Percentiles rank a stretch among this genome's conserved stretches.
Conservation (phyloP, 1,140 invertebrate genomes). For the Orius laevigatus region DNA sequence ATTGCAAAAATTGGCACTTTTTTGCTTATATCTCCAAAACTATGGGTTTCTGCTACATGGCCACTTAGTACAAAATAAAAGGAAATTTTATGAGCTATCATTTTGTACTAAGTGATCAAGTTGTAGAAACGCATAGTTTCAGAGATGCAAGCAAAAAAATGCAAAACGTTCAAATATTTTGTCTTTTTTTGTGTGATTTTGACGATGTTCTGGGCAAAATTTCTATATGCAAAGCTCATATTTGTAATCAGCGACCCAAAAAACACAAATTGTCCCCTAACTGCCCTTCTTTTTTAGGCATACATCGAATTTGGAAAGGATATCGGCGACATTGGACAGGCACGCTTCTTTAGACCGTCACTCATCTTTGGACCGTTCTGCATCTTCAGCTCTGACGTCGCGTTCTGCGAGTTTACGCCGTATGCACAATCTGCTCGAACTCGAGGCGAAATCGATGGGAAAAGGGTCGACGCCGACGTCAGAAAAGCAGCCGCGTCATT, state of each 20-base stretch:
- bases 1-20: too few relatives aligned
- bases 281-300: too few relatives aligned
- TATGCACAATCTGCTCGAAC: slow-evolving; percentile 23
- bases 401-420: slow-evolving; percentile 22
- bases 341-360: slow-evolving; percentile 7
- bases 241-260: too few relatives aligned
- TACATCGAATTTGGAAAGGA: slow-evolving; percentile 8
- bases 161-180: neutral
- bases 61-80: too few relatives aligned
- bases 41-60: too few relatives aligned
- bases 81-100: too few relatives aligned
- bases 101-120: too few relatives aligned
- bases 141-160: neutral
- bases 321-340: slow-evolving; percentile 8
- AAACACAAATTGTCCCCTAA: too few relatives aligned
- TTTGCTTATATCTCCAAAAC: too few relatives aligned
- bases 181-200: neutral
- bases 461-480: slow-evolving; percentile 12
- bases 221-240: too few relatives aligned
- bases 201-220: too few relatives aligned
- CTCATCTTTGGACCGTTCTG: slow-evolving; percentile 18
- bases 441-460: slow-evolving; percentile 23
- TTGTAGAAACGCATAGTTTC: too few relatives aligned
- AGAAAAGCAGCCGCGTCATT: slow-evolving; percentile 16
- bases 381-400: slow-evolving; percentile 15